Evolutionary conservation across 2,113 vertebrate species (phyloP), one percentile per base, ranked within the genome.

Genomic region (Mellivora capensis): DNA sequence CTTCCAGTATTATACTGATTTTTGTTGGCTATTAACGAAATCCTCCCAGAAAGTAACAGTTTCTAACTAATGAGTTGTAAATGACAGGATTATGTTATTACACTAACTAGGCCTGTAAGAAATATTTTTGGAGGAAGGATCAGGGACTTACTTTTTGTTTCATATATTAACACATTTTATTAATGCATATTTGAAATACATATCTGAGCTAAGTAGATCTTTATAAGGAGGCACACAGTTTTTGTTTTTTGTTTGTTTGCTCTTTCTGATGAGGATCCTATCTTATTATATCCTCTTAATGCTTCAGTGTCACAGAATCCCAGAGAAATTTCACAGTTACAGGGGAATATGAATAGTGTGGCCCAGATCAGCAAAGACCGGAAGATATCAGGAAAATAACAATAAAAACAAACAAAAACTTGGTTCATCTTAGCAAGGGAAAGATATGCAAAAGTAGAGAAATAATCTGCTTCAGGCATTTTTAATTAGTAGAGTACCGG

Each of bases 11-110:
- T 94, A 31, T 42, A 29, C 25, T 91, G 42, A 93, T 86, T 90
- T 95, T 93, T 79, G 7, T 77, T 64, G 25, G 10, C 82, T 88
- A 18, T 79, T 95, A 83, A 86, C 6, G 85, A 86, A 72, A 81
- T 83, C 62, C n/a, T 67, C 23, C 59, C 5, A 77, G 69, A 91
- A 62, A 82, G 6, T 17, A 94, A 80, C 54, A 91, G 47, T 42
- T 96, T 82, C 44, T 90, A 82, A 86, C 77, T 93, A 96, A 83
- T 34, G 12, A 81, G 67, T 92, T 96, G 54, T 80, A 93, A 96
- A 67, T 87, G 6, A 91, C 21, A 39, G 25, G 29, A 49, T 72
- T 54, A 31, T 39, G 87, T 84, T 54, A 59, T 91, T 69, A 12
- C 9, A 34, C 8, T 62, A 92, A 80, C 67, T 64, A 84, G 14